A percentile compares a stretch with the other conserved stretches of the same genome.
Evolutionary conservation across 2,113 vertebrate genomes (phyloP).

Genomic region (Varanus komodoensis): DNA sequence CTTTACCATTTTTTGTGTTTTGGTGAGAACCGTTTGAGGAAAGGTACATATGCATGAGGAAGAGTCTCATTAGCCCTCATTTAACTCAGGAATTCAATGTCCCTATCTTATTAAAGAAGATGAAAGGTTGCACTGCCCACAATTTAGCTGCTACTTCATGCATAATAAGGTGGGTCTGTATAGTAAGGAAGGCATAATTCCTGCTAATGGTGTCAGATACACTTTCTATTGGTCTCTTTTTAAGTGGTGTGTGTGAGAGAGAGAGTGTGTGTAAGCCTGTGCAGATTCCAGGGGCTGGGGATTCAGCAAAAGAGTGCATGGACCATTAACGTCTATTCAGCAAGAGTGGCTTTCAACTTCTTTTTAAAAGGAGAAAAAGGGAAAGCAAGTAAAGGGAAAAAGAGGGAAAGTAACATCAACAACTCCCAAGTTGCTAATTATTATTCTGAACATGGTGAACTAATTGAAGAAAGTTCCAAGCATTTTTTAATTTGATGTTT

Average conservation of each 20-base stretch:
- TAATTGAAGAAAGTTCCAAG: conserved; percentile 85
- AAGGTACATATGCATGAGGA: conserved; percentile 8
- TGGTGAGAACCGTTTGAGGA: not conserved
- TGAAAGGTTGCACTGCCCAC: conserved; percentile 58
- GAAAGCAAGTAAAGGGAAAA: conserved; percentile 45
- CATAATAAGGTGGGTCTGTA: conserved; percentile 62
- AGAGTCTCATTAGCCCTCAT: conserved; percentile 53
- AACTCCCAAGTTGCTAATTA: conserved; percentile 82
- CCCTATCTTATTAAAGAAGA: conserved; percentile 32
- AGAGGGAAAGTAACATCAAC: conserved; percentile 78
- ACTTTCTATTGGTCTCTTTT: conserved; percentile 64
- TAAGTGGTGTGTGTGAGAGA: not conserved
- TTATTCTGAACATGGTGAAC: conserved; percentile 80
- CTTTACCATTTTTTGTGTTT: not conserved
- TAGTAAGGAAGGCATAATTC: conserved; percentile 67
- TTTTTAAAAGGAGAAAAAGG: conserved; percentile 63
- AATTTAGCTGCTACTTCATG: conserved; percentile 52
- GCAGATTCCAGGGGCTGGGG: conserved; percentile 66
- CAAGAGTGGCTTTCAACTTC: conserved; percentile 81
- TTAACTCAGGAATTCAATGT: conserved; percentile 35
- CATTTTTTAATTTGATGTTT: conserved; percentile 61
- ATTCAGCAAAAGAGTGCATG: conserved; percentile 67
- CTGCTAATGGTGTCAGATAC: conserved; percentile 72
- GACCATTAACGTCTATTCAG: conserved; percentile 78
- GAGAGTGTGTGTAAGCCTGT: conserved; percentile 8